Base-by-base conservation (phyloP, 1,140 invertebrate species). In the Brachionus manjavacas region DNA sequence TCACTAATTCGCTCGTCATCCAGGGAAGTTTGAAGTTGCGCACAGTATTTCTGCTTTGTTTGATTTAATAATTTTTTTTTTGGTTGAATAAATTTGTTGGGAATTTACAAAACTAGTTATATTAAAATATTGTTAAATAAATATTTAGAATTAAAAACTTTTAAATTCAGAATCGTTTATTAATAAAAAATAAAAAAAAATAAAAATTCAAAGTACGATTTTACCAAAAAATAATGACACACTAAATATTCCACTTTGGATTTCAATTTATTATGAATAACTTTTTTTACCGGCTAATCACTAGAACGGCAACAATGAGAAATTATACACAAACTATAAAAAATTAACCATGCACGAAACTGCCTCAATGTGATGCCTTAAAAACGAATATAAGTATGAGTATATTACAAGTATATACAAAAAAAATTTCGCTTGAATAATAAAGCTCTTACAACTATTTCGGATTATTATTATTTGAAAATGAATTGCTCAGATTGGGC, bases 191-290 rank as follows among this genome's bases (percentile, higher is more conserved):
- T 20, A 60, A 60, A 60, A 55, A n/a, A 23, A 60, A 60, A 60
- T 20, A 20, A 60, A 60, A 60, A 60, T 9, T 60, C 25, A 35
- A n/a, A 72, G 28, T 39, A 39, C 68, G 31, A 72, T 72, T 39
- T 39, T 35, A 39, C 25, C 31, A 72, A 72, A 72, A 72, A 31
- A 39, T 72, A 39, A 31, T 35, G 12, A 39, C 68, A 31, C 12
- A 31, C 28, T n/a, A 72, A 72, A 35, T 39, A 35, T 39, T 72
- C 28, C 11, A 35, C 31, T 43, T 39, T 23, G 31, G 23, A 20
- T 72, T 72, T 72, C 68, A 43, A 35, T 43, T 72, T 16, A 43
- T 72, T 43, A 72, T 72, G 28, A 72, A 72, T 43, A 72, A 72
- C 16, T 72, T 25, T 43, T 72, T 7, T 23, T 72, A 60, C 52